Percentiles rank a stretch among this genome's conserved stretches.
These are phyloP conservation scores for Leptinotarsa defecta DNA, from an alignment of 1,140 invertebrate species.

Conservation along the genomic window DNA sequence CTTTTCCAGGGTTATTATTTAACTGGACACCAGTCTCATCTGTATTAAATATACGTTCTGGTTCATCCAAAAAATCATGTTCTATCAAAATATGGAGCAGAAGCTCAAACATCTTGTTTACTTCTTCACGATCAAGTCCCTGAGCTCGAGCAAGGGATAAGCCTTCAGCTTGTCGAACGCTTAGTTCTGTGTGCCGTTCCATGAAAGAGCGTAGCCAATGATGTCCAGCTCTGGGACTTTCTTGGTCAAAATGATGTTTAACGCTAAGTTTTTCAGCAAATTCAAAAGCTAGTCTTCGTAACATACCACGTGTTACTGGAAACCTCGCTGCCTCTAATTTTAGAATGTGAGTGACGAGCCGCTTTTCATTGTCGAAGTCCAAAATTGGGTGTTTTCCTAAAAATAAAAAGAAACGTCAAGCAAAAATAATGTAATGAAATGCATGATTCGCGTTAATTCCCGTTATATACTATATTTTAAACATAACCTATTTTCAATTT, in stretches of 20 bases:
- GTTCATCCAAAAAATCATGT: too few species aligned
- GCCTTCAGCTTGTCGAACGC: neutral
- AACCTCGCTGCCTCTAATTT: constrained; percentile 39
- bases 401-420: constrained; percentile 23
- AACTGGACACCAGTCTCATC: too few species aligned
- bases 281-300: constrained; percentile 46
- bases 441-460: neutral
- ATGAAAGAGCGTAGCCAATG: neutral
- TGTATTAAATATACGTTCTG: too few species aligned
- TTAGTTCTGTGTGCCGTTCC: neutral
- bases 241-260: neutral
- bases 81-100: too few species aligned
- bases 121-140: too few species aligned
- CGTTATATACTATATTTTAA: neutral
- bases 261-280: constrained; percentile 35
- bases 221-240: neutral
- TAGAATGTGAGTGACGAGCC: constrained; percentile 45
- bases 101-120: too few species aligned
- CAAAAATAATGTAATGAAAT: constrained; percentile 30
- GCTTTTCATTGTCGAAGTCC: constrained; percentile 44
- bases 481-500: neutral
- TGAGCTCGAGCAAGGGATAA: neutral
- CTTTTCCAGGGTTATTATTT: neutral
- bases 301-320: constrained; percentile 31
- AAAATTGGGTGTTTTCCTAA: constrained; percentile 44